Base-by-base conservation (phyloP, 2,113 vertebrate species). In the Ptilorrhoa leucosticta region DNA sequence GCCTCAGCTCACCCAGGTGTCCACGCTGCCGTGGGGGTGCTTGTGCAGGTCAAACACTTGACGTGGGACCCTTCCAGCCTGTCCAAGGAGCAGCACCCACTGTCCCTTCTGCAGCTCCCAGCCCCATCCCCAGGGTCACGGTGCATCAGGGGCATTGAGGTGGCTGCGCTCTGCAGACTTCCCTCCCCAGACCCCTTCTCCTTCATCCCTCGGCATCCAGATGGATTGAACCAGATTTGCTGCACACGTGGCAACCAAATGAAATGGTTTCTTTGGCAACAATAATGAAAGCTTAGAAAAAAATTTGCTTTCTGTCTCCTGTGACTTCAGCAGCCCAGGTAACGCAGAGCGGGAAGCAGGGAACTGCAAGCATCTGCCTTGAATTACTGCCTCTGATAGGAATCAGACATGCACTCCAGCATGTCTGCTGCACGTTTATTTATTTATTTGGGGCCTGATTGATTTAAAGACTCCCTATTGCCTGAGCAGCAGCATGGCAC, bases 391-490 rank as follows among this genome's bases (percentile, higher is more conserved):
- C 66, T 77, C 51, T 90, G 93, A 93, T 94, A 95, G 94, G 92
- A 96, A 96, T 95, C 93, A 93, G 96, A 81, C 96, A 90, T 58
- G 86, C 90, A 89, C 92, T 94, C 96, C 88, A 87, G 93, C 72
- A 23, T 78, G 94, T 85, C 95, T 96, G 93, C 90, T 89, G 88
- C 86, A 53, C 11, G 1, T 64, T 97, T 94, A 95, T 96, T 96
- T 96, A 95, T 97, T 96, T 96, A 96, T 97, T 95, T 92, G 92
- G 64, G 42, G 37, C 45, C 56, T 92, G 96, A 95, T 94, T 93
- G 96, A 97, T 97, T 95, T 96, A 97, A 94, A 83, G 96, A 87
- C 88, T 96, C 96, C 94, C 88, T 71, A 86, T 94, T 88, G 92
- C 93, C 90, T 15, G 2, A 78, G 93, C 92, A 95, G 92, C 94